These are phyloP conservation scores for Pomacea maculata DNA, from an alignment of 1,140 invertebrate genomes.

Conservation along the genomic window DNA sequence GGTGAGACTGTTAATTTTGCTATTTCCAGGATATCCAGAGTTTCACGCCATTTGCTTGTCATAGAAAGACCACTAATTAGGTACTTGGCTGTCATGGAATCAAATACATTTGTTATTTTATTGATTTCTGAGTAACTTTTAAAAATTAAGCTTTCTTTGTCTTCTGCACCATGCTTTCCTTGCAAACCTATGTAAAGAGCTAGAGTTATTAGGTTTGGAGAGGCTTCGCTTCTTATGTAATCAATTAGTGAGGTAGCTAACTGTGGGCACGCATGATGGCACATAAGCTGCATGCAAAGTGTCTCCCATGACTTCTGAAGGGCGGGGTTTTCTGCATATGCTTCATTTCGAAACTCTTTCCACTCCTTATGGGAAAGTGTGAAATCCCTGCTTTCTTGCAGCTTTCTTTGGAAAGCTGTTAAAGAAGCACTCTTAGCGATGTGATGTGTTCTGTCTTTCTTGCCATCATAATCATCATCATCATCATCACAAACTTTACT, in stretches of 20 bases:
- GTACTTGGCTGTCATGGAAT: conserved; percentile 15
- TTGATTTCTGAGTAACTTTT: conserved; percentile 13
- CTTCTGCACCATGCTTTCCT: conserved; percentile 1
- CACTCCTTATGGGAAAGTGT: conserved; percentile 15
- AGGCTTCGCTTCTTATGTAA: conserved; percentile 12
- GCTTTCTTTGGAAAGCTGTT: neutral
- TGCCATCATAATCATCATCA: neutral
- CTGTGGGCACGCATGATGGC: neutral
- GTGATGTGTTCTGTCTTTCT: neutral
- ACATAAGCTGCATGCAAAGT: conserved; percentile 23
- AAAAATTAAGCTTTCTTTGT: conserved; percentile 19
- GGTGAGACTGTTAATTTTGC: conserved; percentile 9
- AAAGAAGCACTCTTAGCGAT: conserved; percentile 1
- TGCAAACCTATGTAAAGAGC: conserved; percentile 19
- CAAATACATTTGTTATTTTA: conserved; percentile 24
- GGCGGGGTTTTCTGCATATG: conserved; percentile 17
- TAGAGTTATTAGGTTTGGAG: conserved; percentile 18
- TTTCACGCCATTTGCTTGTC: conserved; percentile 22
- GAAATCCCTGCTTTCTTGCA: neutral
- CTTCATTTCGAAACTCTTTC: conserved; percentile 10
- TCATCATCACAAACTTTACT: too few species aligned
- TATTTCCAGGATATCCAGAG: conserved; percentile 27
- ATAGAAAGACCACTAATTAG: conserved; percentile 21
- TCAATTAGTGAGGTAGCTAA: conserved; percentile 12
- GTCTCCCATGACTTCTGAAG: conserved; percentile 17